Evolutionary conservation across 2,888 invertebrate species (phyloP).

Genomic region (Epinotia ramella): DNA sequence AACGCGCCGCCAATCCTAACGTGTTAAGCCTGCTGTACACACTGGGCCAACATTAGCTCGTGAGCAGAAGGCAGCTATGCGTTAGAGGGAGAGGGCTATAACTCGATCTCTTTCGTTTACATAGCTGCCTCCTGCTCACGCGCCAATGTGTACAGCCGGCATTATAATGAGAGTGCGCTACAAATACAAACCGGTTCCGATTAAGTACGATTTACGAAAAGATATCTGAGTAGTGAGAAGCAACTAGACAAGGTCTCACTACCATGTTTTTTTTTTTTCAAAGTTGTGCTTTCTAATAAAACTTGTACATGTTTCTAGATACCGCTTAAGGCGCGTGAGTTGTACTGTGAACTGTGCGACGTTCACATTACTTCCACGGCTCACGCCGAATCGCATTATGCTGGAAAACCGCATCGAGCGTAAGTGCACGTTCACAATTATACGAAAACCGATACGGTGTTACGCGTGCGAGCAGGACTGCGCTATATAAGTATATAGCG

Average conservation of each 20-base stretch:
- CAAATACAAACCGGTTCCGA: neutral
- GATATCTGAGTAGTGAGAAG: neutral
- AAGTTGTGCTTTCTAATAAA: constrained; percentile 60
- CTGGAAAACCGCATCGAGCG: constrained; percentile 79
- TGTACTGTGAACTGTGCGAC: constrained; percentile 81
- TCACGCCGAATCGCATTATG: constrained; percentile 80
- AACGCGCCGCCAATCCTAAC: neutral
- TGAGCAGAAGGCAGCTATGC: no score
- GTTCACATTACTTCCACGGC: constrained; percentile 79
- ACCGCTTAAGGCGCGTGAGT: constrained; percentile 69
- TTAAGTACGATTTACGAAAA: neutral
- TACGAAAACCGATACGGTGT: constrained; percentile 1
- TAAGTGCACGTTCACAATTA: constrained; percentile 49
- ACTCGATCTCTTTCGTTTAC: no score
- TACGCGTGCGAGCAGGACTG: neutral
- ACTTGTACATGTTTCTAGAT: constrained; percentile 61
- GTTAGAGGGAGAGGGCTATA: no score
- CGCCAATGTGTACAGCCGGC: no score
- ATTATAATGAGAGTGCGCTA: constrained; percentile 1
- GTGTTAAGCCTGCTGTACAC: no score
- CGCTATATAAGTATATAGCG: neutral
- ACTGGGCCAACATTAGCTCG: no score
- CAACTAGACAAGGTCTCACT: neutral
- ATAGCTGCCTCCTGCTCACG: no score
- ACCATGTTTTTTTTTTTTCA: constrained; percentile 54